These are phyloP conservation scores for Eubasilissa regina DNA, from an alignment of 1,140 invertebrate species.

Conservation along the genomic window DNA sequence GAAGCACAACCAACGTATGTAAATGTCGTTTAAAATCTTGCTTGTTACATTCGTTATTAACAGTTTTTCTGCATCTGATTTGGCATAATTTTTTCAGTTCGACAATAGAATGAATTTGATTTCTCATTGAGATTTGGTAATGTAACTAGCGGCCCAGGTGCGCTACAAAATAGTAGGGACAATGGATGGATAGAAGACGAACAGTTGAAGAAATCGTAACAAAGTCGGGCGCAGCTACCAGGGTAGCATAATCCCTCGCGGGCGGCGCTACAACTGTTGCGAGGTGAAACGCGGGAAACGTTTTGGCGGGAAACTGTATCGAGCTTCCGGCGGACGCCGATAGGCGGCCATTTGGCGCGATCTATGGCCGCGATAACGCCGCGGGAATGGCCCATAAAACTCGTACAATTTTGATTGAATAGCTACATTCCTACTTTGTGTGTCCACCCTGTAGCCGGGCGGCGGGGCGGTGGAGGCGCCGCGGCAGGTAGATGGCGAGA, in stretches of 20 bases:
- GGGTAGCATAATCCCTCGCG: slow-evolving; percentile 3
- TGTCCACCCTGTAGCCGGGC: slow-evolving; percentile 30
- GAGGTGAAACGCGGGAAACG: slow-evolving; percentile 44
- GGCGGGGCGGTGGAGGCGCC: neutral
- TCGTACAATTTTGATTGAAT: slow-evolving; percentile 60
- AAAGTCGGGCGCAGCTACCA: neutral
- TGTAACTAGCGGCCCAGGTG: too few relatives aligned
- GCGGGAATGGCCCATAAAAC: slow-evolving; percentile 58
- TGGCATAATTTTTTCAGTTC: too few relatives aligned
- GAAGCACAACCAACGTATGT: too few relatives aligned
- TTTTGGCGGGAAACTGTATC: slow-evolving; percentile 51
- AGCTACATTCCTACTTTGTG: slow-evolving; percentile 37
- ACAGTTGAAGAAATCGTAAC: too few relatives aligned
- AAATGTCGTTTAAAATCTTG: too few relatives aligned
- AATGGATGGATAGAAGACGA: too few relatives aligned
- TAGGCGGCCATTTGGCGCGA: slow-evolving; percentile 56
- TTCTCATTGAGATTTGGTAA: too few relatives aligned
- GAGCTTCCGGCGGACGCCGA: slow-evolving; percentile 53
- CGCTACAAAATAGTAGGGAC: too few relatives aligned
- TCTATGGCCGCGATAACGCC: slow-evolving; percentile 53
- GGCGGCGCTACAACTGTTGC: slow-evolving; percentile 27
- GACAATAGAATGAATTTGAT: too few relatives aligned
- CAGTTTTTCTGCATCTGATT: too few relatives aligned
- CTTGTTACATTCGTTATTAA: too few relatives aligned
- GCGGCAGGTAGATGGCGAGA: slow-evolving; percentile 19